Evolutionary conservation across 2,888 invertebrate species (phyloP).

Genomic region (Hecatera dysodea): DNA sequence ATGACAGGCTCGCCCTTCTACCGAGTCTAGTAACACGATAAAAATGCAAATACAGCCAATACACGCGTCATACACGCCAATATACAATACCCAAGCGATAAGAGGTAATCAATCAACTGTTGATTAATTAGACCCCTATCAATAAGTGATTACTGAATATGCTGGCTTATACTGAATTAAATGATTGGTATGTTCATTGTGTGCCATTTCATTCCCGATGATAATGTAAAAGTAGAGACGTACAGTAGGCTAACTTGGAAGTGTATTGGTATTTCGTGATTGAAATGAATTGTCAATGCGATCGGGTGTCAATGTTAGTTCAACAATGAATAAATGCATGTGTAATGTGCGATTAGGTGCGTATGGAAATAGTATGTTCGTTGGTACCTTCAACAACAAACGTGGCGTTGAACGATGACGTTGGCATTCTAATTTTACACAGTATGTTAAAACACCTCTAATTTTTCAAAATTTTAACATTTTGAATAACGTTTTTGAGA

Average conservation of each 20-base stretch:
- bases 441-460: too few species aligned
- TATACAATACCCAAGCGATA: conserved; percentile 53
- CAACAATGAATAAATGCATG: conserved; percentile 47
- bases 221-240: conserved; percentile 34
- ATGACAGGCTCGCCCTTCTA: conserved; percentile 29
- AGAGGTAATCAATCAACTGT: conserved; percentile 71
- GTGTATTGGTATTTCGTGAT: conserved; percentile 36
- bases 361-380: conserved; percentile 40
- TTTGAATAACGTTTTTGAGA: not conserved
- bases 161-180: conserved; percentile 53
- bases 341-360: conserved; percentile 26
- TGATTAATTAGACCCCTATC: conserved; percentile 76
- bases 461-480: not conserved
- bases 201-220: conserved; percentile 40
- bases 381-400: not conserved
- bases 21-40: conserved; percentile 20
- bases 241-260: conserved; percentile 37
- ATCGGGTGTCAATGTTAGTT: conserved; percentile 37
- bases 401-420: not conserved
- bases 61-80: conserved; percentile 5
- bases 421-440: not conserved
- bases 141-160: conserved; percentile 51
- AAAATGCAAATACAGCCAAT: conserved; percentile 45
- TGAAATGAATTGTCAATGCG: conserved; percentile 41
- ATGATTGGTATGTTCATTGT: conserved; percentile 52